Evolutionary conservation across 2,113 vertebrate species (phyloP), one percentile per base, ranked within the genome.

Genomic region (Rhegmatorhina hoffmannsi): DNA sequence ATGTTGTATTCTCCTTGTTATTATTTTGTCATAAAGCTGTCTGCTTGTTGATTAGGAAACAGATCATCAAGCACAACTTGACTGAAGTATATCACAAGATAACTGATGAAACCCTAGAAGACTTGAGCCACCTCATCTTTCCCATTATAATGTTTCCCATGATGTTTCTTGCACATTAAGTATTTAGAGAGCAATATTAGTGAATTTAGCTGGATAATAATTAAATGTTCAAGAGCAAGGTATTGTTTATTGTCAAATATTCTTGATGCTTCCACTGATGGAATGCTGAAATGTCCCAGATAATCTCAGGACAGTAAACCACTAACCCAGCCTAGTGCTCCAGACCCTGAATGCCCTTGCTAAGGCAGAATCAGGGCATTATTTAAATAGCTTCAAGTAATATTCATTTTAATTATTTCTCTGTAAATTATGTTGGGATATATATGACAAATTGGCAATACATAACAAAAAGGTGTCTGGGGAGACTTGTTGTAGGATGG

Each of bases 41-140:
- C 52, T 92, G 9, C 79, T 87, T 92, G 85, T 33, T 91, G 76
- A 53, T 90, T 75, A 85, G 86, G 43, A 94, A 83, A 82, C 15
- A 70, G 36, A 80, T 81, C 56, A 43, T 82, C 70, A 67, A 75
- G 40, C 40, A 26, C 11, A 72, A 56, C 29, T 50, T n/a, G n/a
- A 49, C 69, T 50, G 47, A 44, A 17, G 18, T 36, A 31, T n/a
- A 19, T 40, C 52, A 50, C 16, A 60, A 67, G 89, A 11, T 59
- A 44, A 38, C 19, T 58, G 18, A 53, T 58, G 50, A 84, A 94
- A 46, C 6, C 6, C 19, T 38, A 23, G 60, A 62, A 70, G 90
- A 46, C 24, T 31, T 85, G 14, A 83, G 8, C 25, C 31, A 34
- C 14, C 15, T 62, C 11, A 34, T n/a, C 6, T 77, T 92, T 91